Evolutionary conservation across 2,113 vertebrate genomes (phyloP).

Genomic region (Camelus dromedarius): DNA sequence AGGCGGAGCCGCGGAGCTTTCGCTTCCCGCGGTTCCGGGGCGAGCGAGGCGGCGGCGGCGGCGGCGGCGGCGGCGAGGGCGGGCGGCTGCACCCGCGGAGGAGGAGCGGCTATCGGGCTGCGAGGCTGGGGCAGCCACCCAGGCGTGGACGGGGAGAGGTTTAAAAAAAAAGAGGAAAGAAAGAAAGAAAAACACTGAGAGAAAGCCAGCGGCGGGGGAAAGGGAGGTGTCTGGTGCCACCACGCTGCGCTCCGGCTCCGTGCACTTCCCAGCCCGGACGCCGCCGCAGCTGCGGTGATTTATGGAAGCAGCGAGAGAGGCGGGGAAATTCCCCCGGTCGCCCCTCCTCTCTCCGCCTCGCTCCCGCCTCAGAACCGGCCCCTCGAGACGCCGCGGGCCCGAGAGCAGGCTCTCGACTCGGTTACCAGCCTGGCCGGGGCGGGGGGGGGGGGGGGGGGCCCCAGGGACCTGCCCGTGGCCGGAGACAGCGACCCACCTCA

Average conservation of each 20-base stretch:
- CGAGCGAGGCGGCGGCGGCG: background rate
- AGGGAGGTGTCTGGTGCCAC: conserved; percentile 80
- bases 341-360: conserved; percentile 67
- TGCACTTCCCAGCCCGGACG: conserved; percentile 71
- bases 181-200: background rate
- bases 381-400: background rate
- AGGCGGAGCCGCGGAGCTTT: background rate
- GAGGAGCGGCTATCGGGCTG: conserved; percentile 24
- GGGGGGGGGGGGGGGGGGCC: background rate
- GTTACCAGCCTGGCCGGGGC: background rate
- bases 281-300: conserved; percentile 72
- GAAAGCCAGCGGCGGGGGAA: conserved; percentile 53
- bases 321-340: conserved; percentile 70
- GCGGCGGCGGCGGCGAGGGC: background rate
- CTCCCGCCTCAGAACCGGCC: conserved; percentile 54
- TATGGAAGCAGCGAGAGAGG: conserved; percentile 71
- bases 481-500: background rate
- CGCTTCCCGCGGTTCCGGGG: conserved; percentile 33
- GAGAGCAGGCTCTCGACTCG: background rate
- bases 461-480: background rate
- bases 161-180: conserved; percentile 1
- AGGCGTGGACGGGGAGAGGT: conserved; percentile 34
- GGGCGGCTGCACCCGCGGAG: background rate
- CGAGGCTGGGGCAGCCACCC: conserved; percentile 53
- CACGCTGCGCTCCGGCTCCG: conserved; percentile 69